Base-by-base conservation (phyloP, 2,113 vertebrate species). In the Halcyon senegalensis region DNA sequence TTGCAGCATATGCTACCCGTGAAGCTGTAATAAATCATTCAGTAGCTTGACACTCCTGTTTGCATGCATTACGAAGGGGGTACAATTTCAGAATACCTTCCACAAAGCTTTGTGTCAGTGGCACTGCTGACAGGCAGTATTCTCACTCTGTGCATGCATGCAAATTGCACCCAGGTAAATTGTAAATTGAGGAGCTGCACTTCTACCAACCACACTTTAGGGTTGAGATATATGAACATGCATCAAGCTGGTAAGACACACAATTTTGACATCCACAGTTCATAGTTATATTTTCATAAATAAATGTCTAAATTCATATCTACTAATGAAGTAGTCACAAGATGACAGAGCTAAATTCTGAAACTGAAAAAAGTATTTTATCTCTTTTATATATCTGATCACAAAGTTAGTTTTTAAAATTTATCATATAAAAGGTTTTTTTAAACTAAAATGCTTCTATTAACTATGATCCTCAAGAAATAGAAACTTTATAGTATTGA, bases 91-190 rank as follows among this genome's bases (percentile, higher is more conserved):
- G 44, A 35, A 33, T 1, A 80, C 5, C 23, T 72, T 46, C 37
- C 58, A 9, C 37, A 31, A 13, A 4, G 7, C 4, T 44, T n/a
- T 14, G 5, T 13, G 37, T 15, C 12, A 13, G 30, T 5, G 28
- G 15, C 72, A 25, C 25, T 13, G 19, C 14, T 39, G 9, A 46
- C 14, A 13, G 24, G 9, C 25, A 27, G 11, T 0, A 0, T 5
- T 55, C 1, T 30, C 16, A 7, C 2, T 16, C 39, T 5, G 6
- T 6, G 5, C 21, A 10, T 62, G 10, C 17, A 1, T 3, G 19
- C 4, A 11, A 16, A 4, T 1, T 13, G 78, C 23, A 8, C 5
- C 9, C 3, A 9, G 0, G 1, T 3, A 25, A 23, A 2, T 6
- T 11, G 51, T 3, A 25, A 23, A 2, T 6, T 10, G 51, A 35